A percentile compares a stretch with the other conserved stretches of the same genome.
Evolutionary conservation across 2,797 vertebrate genomes (phyloP).

Genomic region (Bovichtus variegatus): DNA sequence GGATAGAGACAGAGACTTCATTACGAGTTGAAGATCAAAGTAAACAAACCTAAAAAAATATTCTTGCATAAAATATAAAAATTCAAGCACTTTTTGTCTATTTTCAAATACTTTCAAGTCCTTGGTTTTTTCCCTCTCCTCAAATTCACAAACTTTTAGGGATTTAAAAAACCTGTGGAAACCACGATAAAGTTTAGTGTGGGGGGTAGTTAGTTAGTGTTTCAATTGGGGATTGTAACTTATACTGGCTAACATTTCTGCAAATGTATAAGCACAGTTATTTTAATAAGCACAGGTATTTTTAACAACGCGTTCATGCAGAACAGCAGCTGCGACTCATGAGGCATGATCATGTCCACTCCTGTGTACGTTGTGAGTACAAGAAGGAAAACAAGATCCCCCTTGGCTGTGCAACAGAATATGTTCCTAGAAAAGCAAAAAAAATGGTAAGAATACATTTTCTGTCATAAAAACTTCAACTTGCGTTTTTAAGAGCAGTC

Average conservation of each 20-base stretch:
- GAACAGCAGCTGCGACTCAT: not conserved
- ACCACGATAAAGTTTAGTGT: constrained; percentile 1
- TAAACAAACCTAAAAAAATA: no score
- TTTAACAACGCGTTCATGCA: not conserved
- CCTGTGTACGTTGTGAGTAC: not conserved
- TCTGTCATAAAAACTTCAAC: not conserved
- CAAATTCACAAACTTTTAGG: no score
- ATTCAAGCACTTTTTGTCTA: no score
- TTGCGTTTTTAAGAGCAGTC: not conserved
- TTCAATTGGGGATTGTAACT: not conserved
- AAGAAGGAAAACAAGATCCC: not conserved
- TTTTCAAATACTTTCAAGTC: no score
- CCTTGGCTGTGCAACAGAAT: not conserved
- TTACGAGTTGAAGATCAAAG: no score
- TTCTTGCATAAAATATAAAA: no score
- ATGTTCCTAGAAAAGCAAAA: not conserved
- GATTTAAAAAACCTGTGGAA: no score
- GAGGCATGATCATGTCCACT: not conserved
- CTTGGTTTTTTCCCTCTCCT: no score
- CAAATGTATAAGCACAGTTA: no score
- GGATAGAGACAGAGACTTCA: no score
- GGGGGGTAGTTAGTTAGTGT: not conserved
- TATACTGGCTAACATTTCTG: not conserved
- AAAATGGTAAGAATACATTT: not conserved
- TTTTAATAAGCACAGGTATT: no score